Evolutionary conservation across 2,888 invertebrate species (phyloP).

Genomic region (Branchellion lobata): DNA sequence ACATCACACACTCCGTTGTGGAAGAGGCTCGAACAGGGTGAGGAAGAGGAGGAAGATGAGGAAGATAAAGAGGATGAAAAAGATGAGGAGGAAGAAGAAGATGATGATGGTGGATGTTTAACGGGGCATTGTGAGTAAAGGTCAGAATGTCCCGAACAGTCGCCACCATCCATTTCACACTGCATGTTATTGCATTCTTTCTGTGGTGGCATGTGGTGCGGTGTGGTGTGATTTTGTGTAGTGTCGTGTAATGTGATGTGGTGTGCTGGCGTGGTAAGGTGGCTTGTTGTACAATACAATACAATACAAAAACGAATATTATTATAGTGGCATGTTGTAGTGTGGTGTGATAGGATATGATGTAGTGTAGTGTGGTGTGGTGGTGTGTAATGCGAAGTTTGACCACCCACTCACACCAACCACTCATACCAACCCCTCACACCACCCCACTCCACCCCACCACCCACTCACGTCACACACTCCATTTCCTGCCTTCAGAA

Average conservation of each 20-base stretch:
- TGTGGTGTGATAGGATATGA: too few species aligned
- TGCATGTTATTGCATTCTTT: background rate
- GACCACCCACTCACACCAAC: too few species aligned
- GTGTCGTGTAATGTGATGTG: background rate
- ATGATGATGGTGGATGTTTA: background rate
- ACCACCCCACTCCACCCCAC: too few species aligned
- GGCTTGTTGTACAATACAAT: background rate
- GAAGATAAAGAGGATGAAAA: background rate
- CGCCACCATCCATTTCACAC: conserved; percentile 3
- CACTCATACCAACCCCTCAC: too few species aligned
- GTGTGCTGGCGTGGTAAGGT: background rate
- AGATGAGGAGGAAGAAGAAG: background rate
- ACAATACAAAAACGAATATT: background rate
- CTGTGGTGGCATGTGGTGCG: background rate
- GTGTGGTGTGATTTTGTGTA: background rate
- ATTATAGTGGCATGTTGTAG: background rate
- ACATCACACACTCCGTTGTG: conserved; percentile 85
- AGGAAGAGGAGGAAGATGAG: background rate
- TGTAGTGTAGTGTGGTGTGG: too few species aligned
- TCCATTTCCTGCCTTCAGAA: background rate
- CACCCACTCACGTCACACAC: conserved; percentile 8
- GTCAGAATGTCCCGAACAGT: background rate
- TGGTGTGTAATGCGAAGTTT: too few species aligned
- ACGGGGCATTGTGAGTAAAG: background rate
- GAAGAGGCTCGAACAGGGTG: conserved; percentile 82